Evolutionary conservation across 1,140 invertebrate species (phyloP).

Genomic region (Ceratosolen fusciceps): DNA sequence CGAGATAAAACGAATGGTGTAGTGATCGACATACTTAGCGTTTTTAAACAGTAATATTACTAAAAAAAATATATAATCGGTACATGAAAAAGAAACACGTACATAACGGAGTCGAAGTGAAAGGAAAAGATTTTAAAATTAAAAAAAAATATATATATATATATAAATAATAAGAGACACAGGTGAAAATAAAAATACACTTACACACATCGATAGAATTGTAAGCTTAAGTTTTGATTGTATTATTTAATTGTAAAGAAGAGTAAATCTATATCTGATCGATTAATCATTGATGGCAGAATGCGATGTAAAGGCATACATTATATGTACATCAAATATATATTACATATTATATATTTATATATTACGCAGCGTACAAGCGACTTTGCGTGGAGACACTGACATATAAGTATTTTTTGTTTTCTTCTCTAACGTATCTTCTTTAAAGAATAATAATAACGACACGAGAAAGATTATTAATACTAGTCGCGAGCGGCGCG

Average conservation of each 20-base stretch:
- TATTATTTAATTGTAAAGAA: slow-evolving; percentile 50
- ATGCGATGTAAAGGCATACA: slow-evolving; percentile 45
- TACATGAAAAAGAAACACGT: slow-evolving; percentile 15
- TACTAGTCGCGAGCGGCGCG: slow-evolving; percentile 45
- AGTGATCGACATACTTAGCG: slow-evolving; percentile 21
- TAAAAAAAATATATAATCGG: slow-evolving; percentile 14
- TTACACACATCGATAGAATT: slow-evolving; percentile 50
- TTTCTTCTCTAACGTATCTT: slow-evolving; percentile 38
- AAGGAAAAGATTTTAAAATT: slow-evolving; percentile 44
- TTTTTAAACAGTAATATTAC: slow-evolving; percentile 37
- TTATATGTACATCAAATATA: slow-evolving; percentile 49
- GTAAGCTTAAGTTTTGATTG: slow-evolving; percentile 50
- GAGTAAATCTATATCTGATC: slow-evolving; percentile 46
- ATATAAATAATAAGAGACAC: slow-evolving; percentile 42
- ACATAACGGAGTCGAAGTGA: slow-evolving; percentile 22
- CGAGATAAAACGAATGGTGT: not conserved
- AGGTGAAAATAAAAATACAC: slow-evolving; percentile 44
- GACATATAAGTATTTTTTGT: slow-evolving; percentile 47
- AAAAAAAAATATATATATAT: slow-evolving; percentile 20
- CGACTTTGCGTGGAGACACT: slow-evolving; percentile 45
- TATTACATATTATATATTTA: slow-evolving; percentile 50
- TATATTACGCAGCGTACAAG: slow-evolving; percentile 46
- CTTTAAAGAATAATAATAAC: slow-evolving; percentile 34
- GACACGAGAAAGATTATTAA: slow-evolving; percentile 38
- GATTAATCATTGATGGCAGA: slow-evolving; percentile 48